These are phyloP conservation scores for Heterocephalus glaber DNA, from an alignment of 2,113 vertebrate genomes.

Conservation along the genomic window DNA sequence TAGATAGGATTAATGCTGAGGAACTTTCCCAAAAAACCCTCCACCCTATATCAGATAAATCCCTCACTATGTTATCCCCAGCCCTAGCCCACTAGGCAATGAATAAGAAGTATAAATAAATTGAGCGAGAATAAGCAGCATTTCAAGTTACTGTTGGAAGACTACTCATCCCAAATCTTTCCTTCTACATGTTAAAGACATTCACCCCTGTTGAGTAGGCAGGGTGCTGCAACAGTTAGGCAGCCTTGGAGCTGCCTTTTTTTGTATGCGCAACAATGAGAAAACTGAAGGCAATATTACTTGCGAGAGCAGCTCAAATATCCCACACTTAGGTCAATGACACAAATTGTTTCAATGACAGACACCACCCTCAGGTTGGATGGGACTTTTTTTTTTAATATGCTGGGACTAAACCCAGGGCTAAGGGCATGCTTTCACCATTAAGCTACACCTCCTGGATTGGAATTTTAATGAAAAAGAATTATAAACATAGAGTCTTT, in stretches of 20 bases:
- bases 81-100: background rate
- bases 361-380: background rate
- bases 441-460: background rate
- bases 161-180: background rate
- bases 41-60: background rate
- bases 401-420: background rate
- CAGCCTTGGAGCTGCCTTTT: background rate
- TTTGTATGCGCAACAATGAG: background rate
- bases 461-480: constrained; percentile 32
- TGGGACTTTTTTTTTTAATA: background rate
- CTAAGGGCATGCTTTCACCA: background rate
- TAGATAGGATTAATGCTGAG: constrained; percentile 9
- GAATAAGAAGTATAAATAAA: background rate
- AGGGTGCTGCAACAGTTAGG: background rate
- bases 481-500: background rate
- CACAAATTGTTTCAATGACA: background rate
- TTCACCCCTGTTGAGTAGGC: rapidly evolving
- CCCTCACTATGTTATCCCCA: background rate
- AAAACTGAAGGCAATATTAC: background rate
- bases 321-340: background rate
- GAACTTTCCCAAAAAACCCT: background rate
- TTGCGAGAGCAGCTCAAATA: background rate
- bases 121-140: background rate
- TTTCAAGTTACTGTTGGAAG: background rate
- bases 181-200: background rate